phyloP scores from a whole-genome alignment of 2,888 invertebrate species.

The Cerastoderma edule region DNA sequence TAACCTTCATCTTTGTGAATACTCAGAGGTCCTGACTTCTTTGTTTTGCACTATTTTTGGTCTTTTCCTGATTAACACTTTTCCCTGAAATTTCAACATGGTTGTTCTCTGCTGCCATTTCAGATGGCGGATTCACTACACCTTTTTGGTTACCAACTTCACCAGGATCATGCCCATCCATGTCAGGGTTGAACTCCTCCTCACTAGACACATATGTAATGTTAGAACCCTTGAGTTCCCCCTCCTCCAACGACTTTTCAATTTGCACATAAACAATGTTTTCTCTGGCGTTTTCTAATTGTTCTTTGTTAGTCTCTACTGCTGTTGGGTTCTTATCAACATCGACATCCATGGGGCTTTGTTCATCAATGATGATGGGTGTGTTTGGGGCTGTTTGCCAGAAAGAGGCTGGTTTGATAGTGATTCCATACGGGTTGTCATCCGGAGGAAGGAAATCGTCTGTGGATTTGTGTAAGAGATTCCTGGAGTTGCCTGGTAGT shows the following conservation, averaged over 20 bases:
- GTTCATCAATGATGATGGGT: constrained; percentile 52
- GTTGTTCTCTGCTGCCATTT: background rate
- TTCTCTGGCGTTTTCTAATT: background rate
- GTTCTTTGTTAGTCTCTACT: background rate
- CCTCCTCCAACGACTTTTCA: constrained; percentile 31
- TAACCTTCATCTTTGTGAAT: too few relatives aligned
- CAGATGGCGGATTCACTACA: background rate
- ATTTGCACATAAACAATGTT: constrained; percentile 57
- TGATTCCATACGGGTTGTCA: constrained; percentile 77
- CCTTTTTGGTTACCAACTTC: background rate
- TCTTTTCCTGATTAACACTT: constrained; percentile 21
- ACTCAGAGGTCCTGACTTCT: constrained; percentile 16
- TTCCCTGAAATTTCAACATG: constrained; percentile 14
- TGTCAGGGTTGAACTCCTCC: constrained; percentile 44
- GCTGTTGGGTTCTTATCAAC: background rate
- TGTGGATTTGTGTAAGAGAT: constrained; percentile 69
- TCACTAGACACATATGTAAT: constrained; percentile 51
- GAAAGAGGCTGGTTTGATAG: constrained; percentile 65
- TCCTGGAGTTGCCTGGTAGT: constrained; percentile 75
- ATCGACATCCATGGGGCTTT: constrained; percentile 27
- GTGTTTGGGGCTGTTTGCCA: constrained; percentile 73
- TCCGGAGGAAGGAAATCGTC: constrained; percentile 47
- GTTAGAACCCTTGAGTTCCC: constrained; percentile 40
- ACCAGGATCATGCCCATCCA: background rate
- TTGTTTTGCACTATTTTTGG: constrained; percentile 1